A percentile compares a stretch with the other conserved stretches of the same genome.
Evolutionary conservation across 2,113 vertebrate species (phyloP).

Genomic region (Oryzias woworae): DNA sequence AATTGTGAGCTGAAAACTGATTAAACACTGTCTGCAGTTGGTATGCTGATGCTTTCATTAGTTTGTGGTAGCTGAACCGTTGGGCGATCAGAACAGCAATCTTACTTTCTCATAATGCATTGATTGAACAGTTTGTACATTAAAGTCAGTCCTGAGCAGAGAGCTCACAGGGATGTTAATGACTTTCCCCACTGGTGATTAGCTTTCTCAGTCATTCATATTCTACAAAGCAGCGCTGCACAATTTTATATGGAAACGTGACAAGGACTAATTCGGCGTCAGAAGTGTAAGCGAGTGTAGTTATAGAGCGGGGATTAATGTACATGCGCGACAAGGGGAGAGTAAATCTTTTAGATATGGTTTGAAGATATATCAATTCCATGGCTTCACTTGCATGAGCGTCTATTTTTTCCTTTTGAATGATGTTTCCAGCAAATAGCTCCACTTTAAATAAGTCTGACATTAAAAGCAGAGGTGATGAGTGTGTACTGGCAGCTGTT

Average conservation of each 20-base stretch:
- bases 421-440: constrained; percentile 52
- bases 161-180: constrained; percentile 67
- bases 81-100: constrained; percentile 65
- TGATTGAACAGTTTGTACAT: constrained; percentile 74
- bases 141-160: constrained; percentile 61
- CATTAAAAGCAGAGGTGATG: constrained; percentile 55
- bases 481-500: constrained; percentile 55
- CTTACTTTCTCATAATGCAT: constrained; percentile 52
- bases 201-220: constrained; percentile 52
- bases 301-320: constrained; percentile 49
- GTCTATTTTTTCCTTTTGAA: constrained; percentile 55
- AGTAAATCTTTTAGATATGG: constrained; percentile 65
- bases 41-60: constrained; percentile 71
- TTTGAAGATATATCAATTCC: constrained; percentile 67
- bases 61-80: constrained; percentile 56
- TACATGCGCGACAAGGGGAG: constrained; percentile 39
- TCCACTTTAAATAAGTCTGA: constrained; percentile 40
- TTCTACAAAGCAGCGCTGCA: constrained; percentile 43
- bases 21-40: constrained; percentile 57
- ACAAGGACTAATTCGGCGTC: constrained; percentile 44
- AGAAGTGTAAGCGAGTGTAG: constrained; percentile 36
- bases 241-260: constrained; percentile 47
- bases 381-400: constrained; percentile 43
- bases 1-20: constrained; percentile 59
- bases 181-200: constrained; percentile 64